Percentiles rank a stretch among this genome's conserved stretches.
These are phyloP conservation scores for Drosophila persimilis DNA, from an alignment of 1,140 invertebrate species.

Conservation along the genomic window DNA sequence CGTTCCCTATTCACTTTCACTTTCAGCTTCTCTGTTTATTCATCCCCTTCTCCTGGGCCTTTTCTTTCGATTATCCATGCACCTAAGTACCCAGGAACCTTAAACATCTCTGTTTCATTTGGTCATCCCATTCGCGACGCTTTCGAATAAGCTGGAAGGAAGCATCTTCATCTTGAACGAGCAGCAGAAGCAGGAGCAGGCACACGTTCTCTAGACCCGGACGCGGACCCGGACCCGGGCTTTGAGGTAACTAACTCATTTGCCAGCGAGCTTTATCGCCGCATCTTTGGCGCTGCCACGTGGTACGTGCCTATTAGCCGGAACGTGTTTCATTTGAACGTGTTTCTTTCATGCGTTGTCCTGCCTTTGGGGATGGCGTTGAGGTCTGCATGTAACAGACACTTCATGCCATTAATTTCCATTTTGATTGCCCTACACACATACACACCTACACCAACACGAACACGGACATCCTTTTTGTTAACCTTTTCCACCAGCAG, in stretches of 20 bases:
- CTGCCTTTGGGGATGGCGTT: neutral
- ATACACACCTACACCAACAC: neutral
- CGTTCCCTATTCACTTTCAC: neutral
- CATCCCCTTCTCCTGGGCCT: slow-evolving; percentile 31
- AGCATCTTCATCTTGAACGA: slow-evolving; percentile 16
- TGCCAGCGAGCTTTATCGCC: slow-evolving; percentile 69
- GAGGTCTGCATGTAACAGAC: slow-evolving; percentile 31
- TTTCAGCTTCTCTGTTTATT: neutral
- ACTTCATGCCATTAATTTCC: slow-evolving; percentile 54
- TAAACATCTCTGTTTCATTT: slow-evolving; percentile 27
- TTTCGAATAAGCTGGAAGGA: slow-evolving; percentile 11
- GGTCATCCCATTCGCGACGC: slow-evolving; percentile 11
- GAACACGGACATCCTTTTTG: slow-evolving; percentile 7
- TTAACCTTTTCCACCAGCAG: slow-evolving; percentile 5
- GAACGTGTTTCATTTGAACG: slow-evolving; percentile 72
- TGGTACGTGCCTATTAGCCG: slow-evolving; percentile 72
- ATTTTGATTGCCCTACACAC: slow-evolving; percentile 40
- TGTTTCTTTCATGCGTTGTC: slow-evolving; percentile 58
- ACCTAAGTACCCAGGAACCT: slow-evolving; percentile 39
- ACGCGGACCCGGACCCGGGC: no score
- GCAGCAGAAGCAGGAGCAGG: no score
- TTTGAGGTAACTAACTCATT: slow-evolving; percentile 52
- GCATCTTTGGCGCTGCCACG: slow-evolving; percentile 35
- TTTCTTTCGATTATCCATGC: slow-evolving; percentile 45
- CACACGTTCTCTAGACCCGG: no score